Percentiles rank a stretch among this genome's conserved stretches.
Evolutionary conservation across 2,797 vertebrate genomes (phyloP).

Genomic region (Nannoperca obscura): DNA sequence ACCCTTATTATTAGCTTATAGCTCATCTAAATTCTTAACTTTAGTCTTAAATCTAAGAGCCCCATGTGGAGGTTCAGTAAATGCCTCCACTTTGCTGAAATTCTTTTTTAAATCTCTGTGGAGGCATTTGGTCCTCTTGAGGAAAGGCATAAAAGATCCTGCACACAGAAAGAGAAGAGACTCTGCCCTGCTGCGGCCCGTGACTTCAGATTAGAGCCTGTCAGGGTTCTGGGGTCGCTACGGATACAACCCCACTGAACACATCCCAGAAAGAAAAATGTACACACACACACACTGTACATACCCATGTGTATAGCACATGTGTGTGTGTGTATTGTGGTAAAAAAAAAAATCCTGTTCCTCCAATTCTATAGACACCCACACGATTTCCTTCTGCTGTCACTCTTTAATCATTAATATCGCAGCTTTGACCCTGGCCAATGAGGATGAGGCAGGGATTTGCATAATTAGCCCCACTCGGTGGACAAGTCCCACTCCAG

Average conservation of each 20-base stretch:
- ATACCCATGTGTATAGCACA: not conserved
- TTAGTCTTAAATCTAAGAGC: conserved; percentile 7
- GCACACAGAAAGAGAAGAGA: conserved; percentile 17
- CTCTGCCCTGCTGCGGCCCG: conserved; percentile 49
- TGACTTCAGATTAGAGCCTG: conserved; percentile 69
- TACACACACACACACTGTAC: not conserved
- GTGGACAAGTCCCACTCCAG: conserved; percentile 78
- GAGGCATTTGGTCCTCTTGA: conserved; percentile 53
- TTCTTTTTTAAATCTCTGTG: conserved; percentile 35
- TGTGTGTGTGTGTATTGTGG: conserved; percentile 1
- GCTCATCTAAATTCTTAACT: conserved; percentile 24
- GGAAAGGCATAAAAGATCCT: conserved; percentile 45
- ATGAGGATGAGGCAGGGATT: conserved; percentile 76
- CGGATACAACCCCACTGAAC: conserved; percentile 68
- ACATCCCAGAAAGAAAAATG: conserved; percentile 48
- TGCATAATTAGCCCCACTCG: conserved; percentile 81
- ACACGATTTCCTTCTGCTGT: conserved; percentile 41
- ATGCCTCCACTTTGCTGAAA: conserved; percentile 47
- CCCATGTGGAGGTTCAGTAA: conserved; percentile 29
- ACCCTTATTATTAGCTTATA: not conserved
- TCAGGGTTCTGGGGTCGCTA: conserved; percentile 67
- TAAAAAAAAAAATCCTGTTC: conserved; percentile 5
- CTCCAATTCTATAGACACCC: conserved; percentile 45
- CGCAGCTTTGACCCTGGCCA: conserved; percentile 71
- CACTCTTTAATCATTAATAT: conserved; percentile 74